Evolutionary conservation across 37 sponge, comb jelly and placozoan species (phyloP).

Genomic region (Chondrosia reniformis): DNA sequence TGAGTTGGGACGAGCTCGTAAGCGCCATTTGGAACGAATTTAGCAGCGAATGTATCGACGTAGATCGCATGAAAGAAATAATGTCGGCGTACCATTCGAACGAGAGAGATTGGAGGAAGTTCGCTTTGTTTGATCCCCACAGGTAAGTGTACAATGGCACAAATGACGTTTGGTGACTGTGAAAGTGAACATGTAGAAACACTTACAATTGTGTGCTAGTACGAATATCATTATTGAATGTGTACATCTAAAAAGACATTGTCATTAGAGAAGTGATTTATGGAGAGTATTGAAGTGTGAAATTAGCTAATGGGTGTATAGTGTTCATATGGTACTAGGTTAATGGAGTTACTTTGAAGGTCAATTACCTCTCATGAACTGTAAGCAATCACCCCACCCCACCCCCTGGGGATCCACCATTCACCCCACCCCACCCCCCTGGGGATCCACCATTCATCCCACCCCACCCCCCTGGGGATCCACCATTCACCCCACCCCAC

Average conservation of each 20-base stretch:
- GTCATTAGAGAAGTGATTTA: neutral
- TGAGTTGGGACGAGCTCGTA: conserved; percentile 47
- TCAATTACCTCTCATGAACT: too few relatives aligned
- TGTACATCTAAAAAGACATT: neutral
- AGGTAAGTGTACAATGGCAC: conserved; percentile 18
- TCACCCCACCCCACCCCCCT: too few relatives aligned
- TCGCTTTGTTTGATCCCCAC: conserved; percentile 67
- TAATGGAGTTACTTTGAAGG: too few relatives aligned
- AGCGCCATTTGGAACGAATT: conserved; percentile 31
- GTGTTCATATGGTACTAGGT: too few relatives aligned
- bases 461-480: too few relatives aligned
- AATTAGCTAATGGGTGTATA: neutral
- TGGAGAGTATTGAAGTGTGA: neutral
- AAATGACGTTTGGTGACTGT: too few relatives aligned
- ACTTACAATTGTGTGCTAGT: too few relatives aligned
- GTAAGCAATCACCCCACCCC: too few relatives aligned
- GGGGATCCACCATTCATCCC: too few relatives aligned
- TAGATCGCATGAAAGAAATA: conserved; percentile 55
- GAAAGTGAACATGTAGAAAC: too few relatives aligned
- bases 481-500: neutral
- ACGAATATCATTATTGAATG: neutral
- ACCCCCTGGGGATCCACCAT: too few relatives aligned
- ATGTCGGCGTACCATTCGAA: conserved; percentile 62
- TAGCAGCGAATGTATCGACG: conserved; percentile 35
- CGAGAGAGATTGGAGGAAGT: conserved; percentile 57